Evolutionary conservation across 2,888 invertebrate genomes (phyloP).

Genomic region (Nemurella pictetii): DNA sequence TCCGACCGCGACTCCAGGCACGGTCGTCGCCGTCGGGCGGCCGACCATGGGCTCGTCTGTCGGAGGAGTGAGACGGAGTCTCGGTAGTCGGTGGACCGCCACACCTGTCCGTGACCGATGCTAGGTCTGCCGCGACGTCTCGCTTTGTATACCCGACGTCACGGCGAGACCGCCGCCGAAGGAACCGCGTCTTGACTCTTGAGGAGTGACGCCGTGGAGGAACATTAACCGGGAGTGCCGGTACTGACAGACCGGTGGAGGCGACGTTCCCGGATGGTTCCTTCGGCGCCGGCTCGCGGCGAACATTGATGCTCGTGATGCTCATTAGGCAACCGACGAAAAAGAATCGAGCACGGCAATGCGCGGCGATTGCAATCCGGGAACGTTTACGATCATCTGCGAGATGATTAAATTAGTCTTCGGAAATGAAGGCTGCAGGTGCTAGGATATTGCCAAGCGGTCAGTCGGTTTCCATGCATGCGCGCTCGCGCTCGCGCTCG

Average conservation of each 20-base stretch:
- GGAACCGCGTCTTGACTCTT: too few relatives aligned
- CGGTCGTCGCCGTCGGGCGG: too few relatives aligned
- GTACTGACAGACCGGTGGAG: not conserved
- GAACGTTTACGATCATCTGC: not conserved
- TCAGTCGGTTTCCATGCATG: not conserved
- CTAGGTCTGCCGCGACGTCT: not conserved
- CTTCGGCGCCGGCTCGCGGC: too few relatives aligned
- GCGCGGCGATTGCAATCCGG: not conserved
- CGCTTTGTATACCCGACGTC: not conserved
- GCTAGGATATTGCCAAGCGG: not conserved
- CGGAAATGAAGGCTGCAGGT: not conserved
- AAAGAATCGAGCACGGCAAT: not conserved
- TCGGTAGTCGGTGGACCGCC: not conserved
- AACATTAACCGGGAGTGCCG: not conserved
- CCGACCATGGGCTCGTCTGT: too few relatives aligned
- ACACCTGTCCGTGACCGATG: constrained; percentile 18
- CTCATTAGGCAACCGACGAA: too few relatives aligned
- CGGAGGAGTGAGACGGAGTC: too few relatives aligned
- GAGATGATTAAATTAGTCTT: not conserved
- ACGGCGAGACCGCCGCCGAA: not conserved
- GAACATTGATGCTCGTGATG: too few relatives aligned
- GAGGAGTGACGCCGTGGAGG: too few relatives aligned
- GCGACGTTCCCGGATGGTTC: not conserved
- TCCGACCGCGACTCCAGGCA: not conserved
- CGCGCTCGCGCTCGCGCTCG: not conserved